Evolutionary conservation across 2,113 vertebrate genomes (phyloP).

Genomic region (Rutilus rutilus): DNA sequence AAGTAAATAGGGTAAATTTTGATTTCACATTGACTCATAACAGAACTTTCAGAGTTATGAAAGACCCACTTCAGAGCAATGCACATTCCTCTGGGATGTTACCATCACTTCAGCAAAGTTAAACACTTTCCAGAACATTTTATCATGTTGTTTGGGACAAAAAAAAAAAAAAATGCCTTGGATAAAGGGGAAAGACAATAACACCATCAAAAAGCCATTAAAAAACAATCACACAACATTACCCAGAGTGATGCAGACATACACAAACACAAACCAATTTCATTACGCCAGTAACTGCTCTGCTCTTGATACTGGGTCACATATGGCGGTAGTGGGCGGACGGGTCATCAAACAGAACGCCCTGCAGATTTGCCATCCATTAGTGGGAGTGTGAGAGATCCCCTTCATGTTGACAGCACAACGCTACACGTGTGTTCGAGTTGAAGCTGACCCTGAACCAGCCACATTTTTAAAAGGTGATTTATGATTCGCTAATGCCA

Average conservation of each 20-base stretch:
- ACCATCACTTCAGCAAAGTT: background rate
- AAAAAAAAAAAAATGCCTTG: background rate
- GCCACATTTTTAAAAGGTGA: slow-evolving; percentile 3
- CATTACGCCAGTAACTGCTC: slow-evolving; percentile 19
- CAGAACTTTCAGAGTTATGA: background rate
- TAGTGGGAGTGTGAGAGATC: slow-evolving; percentile 30
- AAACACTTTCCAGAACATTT: slow-evolving; percentile 9
- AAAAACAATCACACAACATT: slow-evolving; percentile 17
- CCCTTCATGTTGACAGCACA: slow-evolving; percentile 19
- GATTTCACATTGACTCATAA: background rate
- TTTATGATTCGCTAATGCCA: slow-evolving; percentile 35
- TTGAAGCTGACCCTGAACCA: slow-evolving; percentile 16
- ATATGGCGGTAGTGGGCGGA: slow-evolving; percentile 3
- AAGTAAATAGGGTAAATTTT: background rate
- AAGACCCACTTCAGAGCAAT: slow-evolving; percentile 6
- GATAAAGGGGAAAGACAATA: slow-evolving; percentile 21
- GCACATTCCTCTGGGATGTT: background rate
- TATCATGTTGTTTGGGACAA: background rate
- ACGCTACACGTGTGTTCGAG: background rate
- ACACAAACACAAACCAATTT: slow-evolving; percentile 13
- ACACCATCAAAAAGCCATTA: slow-evolving; percentile 25
- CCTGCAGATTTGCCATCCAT: slow-evolving; percentile 10
- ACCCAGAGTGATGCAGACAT: background rate
- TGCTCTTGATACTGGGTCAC: background rate
- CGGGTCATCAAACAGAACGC: background rate